Percentiles rank a stretch among this genome's conserved stretches.
phyloP scores from a whole-genome alignment of 2,113 vertebrate species.

The Casuarius casuarius region DNA sequence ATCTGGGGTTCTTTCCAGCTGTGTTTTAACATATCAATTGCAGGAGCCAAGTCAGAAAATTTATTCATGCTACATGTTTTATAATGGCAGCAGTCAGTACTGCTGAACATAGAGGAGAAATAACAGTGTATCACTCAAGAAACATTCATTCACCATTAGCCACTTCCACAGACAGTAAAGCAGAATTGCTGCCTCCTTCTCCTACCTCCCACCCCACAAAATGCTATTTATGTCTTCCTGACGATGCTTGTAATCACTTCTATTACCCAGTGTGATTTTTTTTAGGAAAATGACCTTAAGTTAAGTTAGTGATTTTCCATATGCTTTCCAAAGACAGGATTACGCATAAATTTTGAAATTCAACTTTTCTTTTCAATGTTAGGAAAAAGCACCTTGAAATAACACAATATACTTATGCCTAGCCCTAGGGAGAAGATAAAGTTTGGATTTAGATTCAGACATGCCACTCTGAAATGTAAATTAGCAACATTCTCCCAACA shows the following conservation, averaged over 20 bases:
- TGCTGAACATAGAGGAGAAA: neutral
- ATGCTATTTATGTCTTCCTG: neutral
- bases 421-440: neutral
- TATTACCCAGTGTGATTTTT: neutral
- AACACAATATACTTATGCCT: neutral
- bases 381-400: neutral
- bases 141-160: neutral
- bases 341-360: neutral
- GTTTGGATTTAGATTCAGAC: neutral
- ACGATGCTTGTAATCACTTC: neutral
- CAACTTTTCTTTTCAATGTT: neutral
- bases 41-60: neutral
- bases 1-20: neutral
- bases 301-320: neutral
- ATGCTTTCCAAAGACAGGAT: neutral
- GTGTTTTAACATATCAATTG: neutral
- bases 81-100: neutral
- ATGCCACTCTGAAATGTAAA: neutral
- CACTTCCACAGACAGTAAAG: neutral
- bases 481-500: neutral
- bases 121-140: neutral
- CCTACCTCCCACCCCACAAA: neutral
- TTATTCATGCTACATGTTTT: neutral
- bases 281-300: neutral
- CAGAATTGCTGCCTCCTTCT: neutral